Base-by-base conservation (phyloP, 2,797 vertebrate species). In the Toxotes lorentzi region DNA sequence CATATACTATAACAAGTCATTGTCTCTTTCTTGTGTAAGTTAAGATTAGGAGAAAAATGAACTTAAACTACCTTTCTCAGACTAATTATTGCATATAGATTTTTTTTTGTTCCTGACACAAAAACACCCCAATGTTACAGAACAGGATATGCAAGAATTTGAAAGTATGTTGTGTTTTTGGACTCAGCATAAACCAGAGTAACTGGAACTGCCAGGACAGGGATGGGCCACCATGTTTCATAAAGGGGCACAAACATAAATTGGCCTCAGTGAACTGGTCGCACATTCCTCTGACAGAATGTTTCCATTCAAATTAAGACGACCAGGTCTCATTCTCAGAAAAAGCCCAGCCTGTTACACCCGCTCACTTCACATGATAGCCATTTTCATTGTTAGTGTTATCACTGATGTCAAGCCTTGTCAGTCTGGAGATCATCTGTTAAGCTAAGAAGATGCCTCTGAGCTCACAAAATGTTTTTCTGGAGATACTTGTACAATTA, bases 181-280 rank as follows among this genome's bases (percentile, higher is more conserved):
- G 34, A 35, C 68, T 67, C 61, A 35, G 59, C 60, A 64, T 56
- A 68, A 85, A 88, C 82, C 85, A 73, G 84, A 90, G 76, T 62
- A 73, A 85, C 78, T 81, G 67, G 60, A 85, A 78, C 34, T 69
- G 80, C 11, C 24, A 76, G 66, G 64, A 43, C 80, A 70, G 77
- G 65, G 81, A 82, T 40, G 43, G 71, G 80, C 77, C 30, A 13
- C 50, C 0, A 7, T 50, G 48, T 50, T 35, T 65, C 41, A 73
- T 32, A 4, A 30, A 3, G 12, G 40, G 34, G 17, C 14, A n/a
- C 2, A 40, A 60, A 57, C 23, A 32, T 40, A 68, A 50, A 48
- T 3, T 19, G 32, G 9, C 35, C 60, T 70, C 7, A 6, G 1
- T 40, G 64, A 53, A 47, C 21, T 12, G 51, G 50, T 47, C 14